Base-by-base conservation (phyloP, 1,140 invertebrate genomes). In the Antheraea pernyi region DNA sequence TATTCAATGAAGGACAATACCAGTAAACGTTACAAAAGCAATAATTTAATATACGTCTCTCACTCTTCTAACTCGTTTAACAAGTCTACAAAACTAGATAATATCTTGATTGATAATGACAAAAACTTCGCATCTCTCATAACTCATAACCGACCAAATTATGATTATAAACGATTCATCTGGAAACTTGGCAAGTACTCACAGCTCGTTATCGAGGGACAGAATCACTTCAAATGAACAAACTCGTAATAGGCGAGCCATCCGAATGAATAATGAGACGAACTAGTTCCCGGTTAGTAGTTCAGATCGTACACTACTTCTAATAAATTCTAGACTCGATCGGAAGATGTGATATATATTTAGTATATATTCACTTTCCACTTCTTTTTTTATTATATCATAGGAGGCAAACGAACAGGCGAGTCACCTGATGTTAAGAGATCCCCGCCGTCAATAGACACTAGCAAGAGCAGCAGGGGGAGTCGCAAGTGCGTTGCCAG, bases 231-330 rank as follows among this genome's bases (percentile, higher is more conserved):
- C 48, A 73, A 78, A 76, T 78, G 74, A 74, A 81, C 74, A 73
- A 82, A 82, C 70, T 77, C 73, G 72, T 81, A 78, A 81, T 75
- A 76, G 71, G 64, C 68, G 68, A 72, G 67, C 77, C 79, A 77
- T 75, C 80, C 79, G 78, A 78, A 84, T 84, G 73, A 72, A 69
- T 82, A 82, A 84, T 79, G 77, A 78, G 76, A 19, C 18, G 81
- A 68, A 42, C 76, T 73, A 77, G 77, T 76, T 75, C 72, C 74
- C 61, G 76, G 73, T 72, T 82, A 76, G 75, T 67, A 71, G 78
- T 81, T 79, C 65, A 70, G 78, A 79, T 79, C 73, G 78, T 63
- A 42, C 64, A 68, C 71, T 78, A 81, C 79, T 82, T 75, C 60
- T 53, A 80, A 77, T 73, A 78, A 53, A 84, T 84, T 82, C 77